Percentiles rank a stretch among this genome's conserved stretches.
phyloP scores from a whole-genome alignment of 2,888 invertebrate species.

The Tribolium freemani region DNA sequence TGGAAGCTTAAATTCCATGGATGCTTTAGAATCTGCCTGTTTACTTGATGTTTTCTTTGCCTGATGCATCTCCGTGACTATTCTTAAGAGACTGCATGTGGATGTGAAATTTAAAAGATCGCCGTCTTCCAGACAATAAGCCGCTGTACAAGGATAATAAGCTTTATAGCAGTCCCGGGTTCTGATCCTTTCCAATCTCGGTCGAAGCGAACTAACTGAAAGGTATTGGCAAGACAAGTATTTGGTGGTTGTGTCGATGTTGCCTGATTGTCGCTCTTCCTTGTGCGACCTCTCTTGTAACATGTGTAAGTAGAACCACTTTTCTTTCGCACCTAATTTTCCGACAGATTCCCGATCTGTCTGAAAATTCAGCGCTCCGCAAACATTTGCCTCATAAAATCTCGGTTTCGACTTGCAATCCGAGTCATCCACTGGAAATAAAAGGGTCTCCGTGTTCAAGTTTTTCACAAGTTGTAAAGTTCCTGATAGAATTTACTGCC shows the following conservation, averaged over 20 bases:
- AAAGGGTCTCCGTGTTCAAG: not conserved
- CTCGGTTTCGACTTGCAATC: conserved; percentile 25
- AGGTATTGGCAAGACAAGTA: conserved; percentile 35
- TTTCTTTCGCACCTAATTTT: conserved; percentile 12
- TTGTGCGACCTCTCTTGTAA: conserved; percentile 57
- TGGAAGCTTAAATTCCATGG: not conserved
- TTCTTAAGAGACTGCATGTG: conserved; percentile 7
- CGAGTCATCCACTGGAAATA: conserved; percentile 1
- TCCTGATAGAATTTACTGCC: not conserved
- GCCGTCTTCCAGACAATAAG: conserved; percentile 37
- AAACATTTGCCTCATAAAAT: conserved; percentile 1
- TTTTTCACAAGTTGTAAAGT: not conserved
- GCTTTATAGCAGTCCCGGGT: conserved; percentile 2
- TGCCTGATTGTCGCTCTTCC: conserved; percentile 51
- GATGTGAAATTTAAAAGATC: conserved; percentile 21
- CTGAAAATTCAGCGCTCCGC: conserved; percentile 13
- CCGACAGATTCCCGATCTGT: not conserved
- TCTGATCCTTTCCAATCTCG: conserved; percentile 1
- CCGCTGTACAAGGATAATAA: conserved; percentile 24
- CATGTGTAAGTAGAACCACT: conserved; percentile 66
- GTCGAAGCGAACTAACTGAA: conserved; percentile 16
- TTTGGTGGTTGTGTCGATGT: conserved; percentile 52
- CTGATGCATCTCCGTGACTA: conserved; percentile 4
- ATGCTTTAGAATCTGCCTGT: not conserved
- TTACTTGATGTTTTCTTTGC: not conserved